These are phyloP conservation scores for Natrix natrix DNA, from an alignment of 2,797 vertebrate genomes.

Conservation along the genomic window DNA sequence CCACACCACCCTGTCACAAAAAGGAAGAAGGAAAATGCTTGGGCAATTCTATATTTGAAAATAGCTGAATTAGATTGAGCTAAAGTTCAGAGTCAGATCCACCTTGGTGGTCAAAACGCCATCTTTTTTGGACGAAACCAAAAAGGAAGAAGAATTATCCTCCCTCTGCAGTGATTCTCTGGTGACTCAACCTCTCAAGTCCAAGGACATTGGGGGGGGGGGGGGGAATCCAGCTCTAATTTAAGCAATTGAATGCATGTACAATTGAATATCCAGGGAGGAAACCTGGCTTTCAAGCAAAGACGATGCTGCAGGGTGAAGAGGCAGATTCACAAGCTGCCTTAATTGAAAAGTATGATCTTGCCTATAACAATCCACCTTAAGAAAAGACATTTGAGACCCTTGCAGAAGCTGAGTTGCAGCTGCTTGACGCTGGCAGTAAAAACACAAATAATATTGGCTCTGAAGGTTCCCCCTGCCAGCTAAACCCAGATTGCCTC, in stretches of 20 bases:
- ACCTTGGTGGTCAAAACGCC: not conserved
- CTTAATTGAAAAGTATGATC: not conserved
- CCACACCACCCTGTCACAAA: not conserved
- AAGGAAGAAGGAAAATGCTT: not conserved
- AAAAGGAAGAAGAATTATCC: not conserved
- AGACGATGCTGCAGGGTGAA: not conserved
- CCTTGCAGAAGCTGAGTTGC: not conserved
- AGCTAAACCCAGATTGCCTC: not conserved
- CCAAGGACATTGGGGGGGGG: no score
- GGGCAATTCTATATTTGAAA: not conserved
- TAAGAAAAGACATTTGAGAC: not conserved
- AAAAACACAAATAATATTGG: not conserved
- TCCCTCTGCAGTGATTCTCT: not conserved
- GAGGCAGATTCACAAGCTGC: not conserved
- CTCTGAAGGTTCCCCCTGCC: not conserved
- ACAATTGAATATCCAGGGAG: not conserved
- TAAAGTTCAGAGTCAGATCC: not conserved
- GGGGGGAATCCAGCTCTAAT: not conserved
- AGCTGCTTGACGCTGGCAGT: not conserved
- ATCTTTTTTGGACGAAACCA: not conserved
- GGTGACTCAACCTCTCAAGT: not conserved
- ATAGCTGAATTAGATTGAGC: not conserved
- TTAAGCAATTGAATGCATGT: not conserved
- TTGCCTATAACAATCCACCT: not conserved
- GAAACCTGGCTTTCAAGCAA: not conserved